Evolutionary conservation across 2,113 vertebrate species (phyloP).

Genomic region (Alectura lathami): DNA sequence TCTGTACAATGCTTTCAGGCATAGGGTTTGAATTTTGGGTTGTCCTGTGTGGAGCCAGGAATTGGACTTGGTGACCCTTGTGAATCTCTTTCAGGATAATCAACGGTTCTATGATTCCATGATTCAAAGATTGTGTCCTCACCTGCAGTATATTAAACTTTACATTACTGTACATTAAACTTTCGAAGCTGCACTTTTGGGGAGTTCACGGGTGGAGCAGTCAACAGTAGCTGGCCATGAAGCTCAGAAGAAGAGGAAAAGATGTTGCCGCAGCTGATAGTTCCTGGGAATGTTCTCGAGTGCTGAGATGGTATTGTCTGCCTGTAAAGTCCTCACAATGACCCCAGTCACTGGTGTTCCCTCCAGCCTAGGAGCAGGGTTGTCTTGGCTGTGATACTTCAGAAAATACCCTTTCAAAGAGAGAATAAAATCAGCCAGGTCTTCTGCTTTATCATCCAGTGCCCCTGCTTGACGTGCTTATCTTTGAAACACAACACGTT

Average conservation of each 20-base stretch:
- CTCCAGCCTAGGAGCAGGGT: neutral
- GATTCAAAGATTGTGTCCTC: neutral
- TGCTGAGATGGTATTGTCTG: accelerated
- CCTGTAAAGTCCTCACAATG: accelerated
- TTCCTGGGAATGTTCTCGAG: neutral
- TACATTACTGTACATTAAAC: neutral
- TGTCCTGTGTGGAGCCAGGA: neutral
- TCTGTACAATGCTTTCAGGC: neutral
- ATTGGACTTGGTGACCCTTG: neutral
- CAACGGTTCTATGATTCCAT: neutral
- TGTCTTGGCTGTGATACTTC: neutral
- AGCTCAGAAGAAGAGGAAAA: neutral
- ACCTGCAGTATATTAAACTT: neutral
- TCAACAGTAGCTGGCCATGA: neutral
- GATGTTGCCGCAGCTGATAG: too few relatives aligned
- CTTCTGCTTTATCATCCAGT: neutral
- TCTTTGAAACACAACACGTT: neutral
- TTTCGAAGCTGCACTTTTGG: neutral
- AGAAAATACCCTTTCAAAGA: neutral
- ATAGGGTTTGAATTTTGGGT: neutral
- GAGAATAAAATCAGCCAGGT: neutral
- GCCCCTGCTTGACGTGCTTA: neutral
- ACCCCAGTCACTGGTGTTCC: neutral
- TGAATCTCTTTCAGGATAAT: neutral
- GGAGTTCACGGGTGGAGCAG: neutral